Base-by-base conservation (phyloP, 2,797 vertebrate species). In the Pogoniulus pusillus region DNA sequence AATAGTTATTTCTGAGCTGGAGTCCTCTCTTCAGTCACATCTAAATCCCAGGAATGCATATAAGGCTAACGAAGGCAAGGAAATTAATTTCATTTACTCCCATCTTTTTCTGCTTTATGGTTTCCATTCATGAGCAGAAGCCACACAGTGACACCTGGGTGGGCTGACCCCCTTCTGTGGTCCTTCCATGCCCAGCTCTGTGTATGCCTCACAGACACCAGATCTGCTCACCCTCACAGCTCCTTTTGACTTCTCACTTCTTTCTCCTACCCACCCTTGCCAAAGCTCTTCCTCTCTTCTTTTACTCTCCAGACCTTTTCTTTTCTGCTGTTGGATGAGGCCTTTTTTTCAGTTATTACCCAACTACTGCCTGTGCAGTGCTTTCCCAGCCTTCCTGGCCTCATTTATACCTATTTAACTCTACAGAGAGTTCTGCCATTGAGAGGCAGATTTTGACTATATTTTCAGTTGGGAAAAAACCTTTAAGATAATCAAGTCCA, bases 21-120 rank as follows among this genome's bases (percentile, higher is more conserved):
- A 76, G 51, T 55, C 81, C 29, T 72, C 74, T 74, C 73, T 87
- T 65, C 74, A 69, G 59, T 51, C 69, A 63, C 54, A 90, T 55
- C 30, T 58, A 43, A 78, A 68, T 60, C 35, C 70, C 41, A 88
- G 59, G 54, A 60, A 66, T 6, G 47, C 26, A 77, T 30, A 66
- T 45, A 30, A 51, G 64, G 53, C 55, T 85, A 73, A 83, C 5
- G 19, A 70, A 45, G 35, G 76, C 4, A 72, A 10, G 22, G 24
- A 76, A 88, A 73, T 15, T 1, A 34, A 59, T 63, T 71, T 76
- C 16, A 80, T 64, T 85, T 80, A 39, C 70, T 87, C 82, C 51
- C n/a, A 54, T 5, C 49, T 30, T 13, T 13, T 86, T 82, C 74
- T 86, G 70, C 37, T 59, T 49, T 69, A 41, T 9, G 30, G 20